Evolutionary conservation across 2,888 invertebrate genomes (phyloP).

Genomic region (Coelinius sp.): DNA sequence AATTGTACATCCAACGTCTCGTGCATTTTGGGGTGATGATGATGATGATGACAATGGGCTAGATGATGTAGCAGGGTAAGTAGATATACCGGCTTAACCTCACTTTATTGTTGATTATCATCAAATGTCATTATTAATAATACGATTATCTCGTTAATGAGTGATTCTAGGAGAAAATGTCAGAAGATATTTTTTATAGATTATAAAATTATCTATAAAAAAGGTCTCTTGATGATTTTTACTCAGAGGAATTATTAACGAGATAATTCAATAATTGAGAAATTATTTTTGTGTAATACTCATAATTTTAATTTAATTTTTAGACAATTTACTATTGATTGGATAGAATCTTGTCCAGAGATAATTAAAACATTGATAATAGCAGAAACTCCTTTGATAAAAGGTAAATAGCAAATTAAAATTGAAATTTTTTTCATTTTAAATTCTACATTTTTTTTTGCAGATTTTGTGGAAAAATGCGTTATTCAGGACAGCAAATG

Average conservation of each 20-base stretch:
- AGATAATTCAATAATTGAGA: too few species aligned
- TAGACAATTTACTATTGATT: slow-evolving; percentile 56
- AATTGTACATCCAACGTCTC: slow-evolving; percentile 62
- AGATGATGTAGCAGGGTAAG: slow-evolving; percentile 48
- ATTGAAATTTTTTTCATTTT: slow-evolving; percentile 15
- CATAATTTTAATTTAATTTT: slow-evolving; percentile 31
- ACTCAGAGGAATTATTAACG: too few species aligned
- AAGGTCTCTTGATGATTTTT: too few species aligned
- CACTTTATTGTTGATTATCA: slow-evolving; percentile 38
- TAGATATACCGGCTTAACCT: slow-evolving; percentile 15
- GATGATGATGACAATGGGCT: slow-evolving; percentile 56
- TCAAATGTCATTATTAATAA: not conserved
- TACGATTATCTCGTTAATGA: too few species aligned
- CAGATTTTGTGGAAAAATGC: slow-evolving; percentile 54
- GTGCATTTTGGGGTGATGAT: slow-evolving; percentile 67
- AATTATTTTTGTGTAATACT: not conserved
- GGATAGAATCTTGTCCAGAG: slow-evolving; percentile 56
- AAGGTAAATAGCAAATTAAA: slow-evolving; percentile 51
- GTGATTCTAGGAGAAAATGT: too few species aligned
- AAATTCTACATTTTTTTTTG: slow-evolving; percentile 26
- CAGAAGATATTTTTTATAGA: too few species aligned
- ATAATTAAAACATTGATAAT: slow-evolving; percentile 58
- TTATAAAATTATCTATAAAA: too few species aligned
- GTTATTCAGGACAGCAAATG: slow-evolving; percentile 50
- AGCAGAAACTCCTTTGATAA: slow-evolving; percentile 59